Evolutionary conservation across 1,140 invertebrate species (phyloP), one percentile per base, ranked within the genome.

Genomic region (Danaus melanippus): DNA sequence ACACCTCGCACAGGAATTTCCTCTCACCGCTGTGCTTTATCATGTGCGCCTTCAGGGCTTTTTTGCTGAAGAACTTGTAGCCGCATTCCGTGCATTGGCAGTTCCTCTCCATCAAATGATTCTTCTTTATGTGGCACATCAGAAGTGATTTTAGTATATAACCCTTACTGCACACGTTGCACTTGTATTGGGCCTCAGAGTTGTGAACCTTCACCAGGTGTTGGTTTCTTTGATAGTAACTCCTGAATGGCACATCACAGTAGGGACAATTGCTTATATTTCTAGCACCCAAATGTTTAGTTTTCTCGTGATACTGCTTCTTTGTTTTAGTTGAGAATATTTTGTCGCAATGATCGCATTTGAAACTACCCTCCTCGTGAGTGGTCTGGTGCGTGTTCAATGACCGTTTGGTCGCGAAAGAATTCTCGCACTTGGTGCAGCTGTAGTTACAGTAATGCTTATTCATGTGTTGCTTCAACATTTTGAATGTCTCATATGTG

Each of bases 1-100:
- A 95, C 6, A 90, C 87, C 1, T 89, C 88, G 64, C 89, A 89
- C 42, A 90, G 88, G 67, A 93, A 92, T 2, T 92, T 93, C 21
- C 91, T 90, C 61, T 93, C 92, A 0, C 93, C 92, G 0, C 91
- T 92, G 63, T 91, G 90, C 39, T 82, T 82, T 0, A 88, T 70
- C 81, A 89, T 88, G 56, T 90, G 88, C 0, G 79, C 81, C 46
- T 79, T 79, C 0, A 90, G 63, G 0, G 84, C 85, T 48, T 88
- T 84, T 58, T 88, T 89, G 53, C 83, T 83, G 79, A 94, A 83
- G 53, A 88, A 89, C 10, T 81, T 73, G 41, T 76, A 81, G 0
- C 76, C 76, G 56, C 89, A 90, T 40, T 88, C 75, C 0, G 72
- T 76, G 54, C 89, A 90, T 58, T 86, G 76, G 60, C 64, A 76